Percentiles rank a stretch among this genome's conserved stretches.
Evolutionary conservation across 2,888 invertebrate species (phyloP).

Genomic region (Eupithecia subfuscata): DNA sequence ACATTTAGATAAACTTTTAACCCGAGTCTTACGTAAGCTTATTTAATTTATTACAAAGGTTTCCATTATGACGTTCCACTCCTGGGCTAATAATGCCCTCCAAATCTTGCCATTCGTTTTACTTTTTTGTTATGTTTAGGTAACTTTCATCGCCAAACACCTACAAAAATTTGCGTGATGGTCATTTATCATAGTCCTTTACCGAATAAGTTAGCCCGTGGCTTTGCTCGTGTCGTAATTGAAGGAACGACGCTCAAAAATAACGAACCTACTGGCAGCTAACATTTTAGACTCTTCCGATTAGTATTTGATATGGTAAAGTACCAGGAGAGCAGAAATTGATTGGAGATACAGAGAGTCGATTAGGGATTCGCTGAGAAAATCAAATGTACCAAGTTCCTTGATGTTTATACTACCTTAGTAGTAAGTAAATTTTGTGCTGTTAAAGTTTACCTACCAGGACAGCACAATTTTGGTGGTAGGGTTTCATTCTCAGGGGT

Average conservation of each 20-base stretch:
- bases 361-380: too few relatives aligned
- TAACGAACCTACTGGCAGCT: not conserved
- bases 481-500: too few relatives aligned
- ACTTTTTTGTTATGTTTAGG: not conserved
- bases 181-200: not conserved
- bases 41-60: not conserved
- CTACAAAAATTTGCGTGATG: not conserved
- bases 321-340: too few relatives aligned
- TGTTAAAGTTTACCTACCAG: too few relatives aligned
- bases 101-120: not conserved
- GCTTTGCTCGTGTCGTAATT: not conserved
- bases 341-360: too few relatives aligned
- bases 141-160: not conserved
- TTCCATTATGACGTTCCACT: not conserved
- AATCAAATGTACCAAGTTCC: too few relatives aligned
- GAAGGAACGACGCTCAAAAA: not conserved
- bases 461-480: too few relatives aligned
- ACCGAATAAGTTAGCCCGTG: not conserved
- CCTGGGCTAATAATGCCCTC: not conserved
- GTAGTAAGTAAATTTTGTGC: too few relatives aligned
- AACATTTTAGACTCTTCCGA: not conserved
- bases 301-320: not conserved
- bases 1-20: constrained; percentile 45
- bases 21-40: constrained; percentile 13
- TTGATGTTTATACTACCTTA: too few relatives aligned